Conservation (phyloP, 2,888 invertebrate genomes). For the Dasysyrphus tricinctus region DNA sequence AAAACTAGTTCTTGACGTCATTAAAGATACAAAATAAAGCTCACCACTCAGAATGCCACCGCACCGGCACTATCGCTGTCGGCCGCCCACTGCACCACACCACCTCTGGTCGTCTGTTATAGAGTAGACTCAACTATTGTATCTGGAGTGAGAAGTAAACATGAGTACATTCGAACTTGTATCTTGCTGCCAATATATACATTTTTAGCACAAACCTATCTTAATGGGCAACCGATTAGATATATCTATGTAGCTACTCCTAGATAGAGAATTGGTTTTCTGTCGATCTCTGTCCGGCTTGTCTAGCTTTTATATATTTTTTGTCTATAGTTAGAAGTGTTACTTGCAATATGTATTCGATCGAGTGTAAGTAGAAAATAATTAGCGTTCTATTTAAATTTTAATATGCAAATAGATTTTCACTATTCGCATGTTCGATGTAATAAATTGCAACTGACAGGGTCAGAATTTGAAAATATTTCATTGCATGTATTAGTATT, state of each 20-base stretch:
- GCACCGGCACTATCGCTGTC: background rate
- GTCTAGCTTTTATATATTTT: constrained; percentile 14
- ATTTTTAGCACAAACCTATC: constrained; percentile 23
- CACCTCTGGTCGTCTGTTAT: constrained; percentile 11
- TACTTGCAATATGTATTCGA: constrained; percentile 21
- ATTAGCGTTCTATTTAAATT: constrained; percentile 66
- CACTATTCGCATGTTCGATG: constrained; percentile 36
- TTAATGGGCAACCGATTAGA: background rate
- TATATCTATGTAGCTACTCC: background rate
- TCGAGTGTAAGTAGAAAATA: constrained; percentile 65
- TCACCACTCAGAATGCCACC: constrained; percentile 21
- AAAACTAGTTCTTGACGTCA: constrained; percentile 57
- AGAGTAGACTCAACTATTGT: constrained; percentile 29
- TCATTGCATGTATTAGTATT: too few relatives aligned
- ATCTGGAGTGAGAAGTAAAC: constrained; percentile 69
- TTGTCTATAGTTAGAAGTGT: background rate
- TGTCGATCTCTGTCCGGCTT: constrained; percentile 60
- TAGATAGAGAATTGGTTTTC: constrained; percentile 11
- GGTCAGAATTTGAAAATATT: constrained; percentile 28
- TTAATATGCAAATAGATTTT: constrained; percentile 47
- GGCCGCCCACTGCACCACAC: background rate
- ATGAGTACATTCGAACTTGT: constrained; percentile 67
- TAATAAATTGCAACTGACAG: constrained; percentile 41
- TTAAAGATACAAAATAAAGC: constrained; percentile 34
- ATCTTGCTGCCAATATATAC: constrained; percentile 23